Conservation (phyloP, 2,888 invertebrate species). For the Prosopocoilus inquinatus region DNA sequence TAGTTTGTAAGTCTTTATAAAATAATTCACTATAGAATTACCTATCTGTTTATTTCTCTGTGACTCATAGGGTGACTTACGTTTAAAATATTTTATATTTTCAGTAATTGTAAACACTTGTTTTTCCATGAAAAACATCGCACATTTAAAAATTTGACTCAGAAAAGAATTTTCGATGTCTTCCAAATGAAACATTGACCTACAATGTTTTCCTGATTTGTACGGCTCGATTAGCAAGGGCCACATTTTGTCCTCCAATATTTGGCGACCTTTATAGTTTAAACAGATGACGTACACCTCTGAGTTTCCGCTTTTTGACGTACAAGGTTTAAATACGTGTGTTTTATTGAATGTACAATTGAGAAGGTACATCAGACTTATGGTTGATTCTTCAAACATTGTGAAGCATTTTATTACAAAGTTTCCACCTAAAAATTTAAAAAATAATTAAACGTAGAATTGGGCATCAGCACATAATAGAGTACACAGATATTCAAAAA, state of each 20-base stretch:
- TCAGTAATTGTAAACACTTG: constrained; percentile 68
- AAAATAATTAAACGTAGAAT: constrained; percentile 10
- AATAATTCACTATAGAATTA: constrained; percentile 56
- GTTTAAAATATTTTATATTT: constrained; percentile 63
- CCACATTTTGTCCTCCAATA: constrained; percentile 33
- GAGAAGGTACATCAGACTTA: constrained; percentile 76
- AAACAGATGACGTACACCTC: constrained; percentile 84
- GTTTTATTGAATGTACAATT: constrained; percentile 73
- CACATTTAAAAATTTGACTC: constrained; percentile 63
- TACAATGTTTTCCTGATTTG: constrained; percentile 41
- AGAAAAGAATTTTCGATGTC: constrained; percentile 64
- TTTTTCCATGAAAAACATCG: constrained; percentile 63
- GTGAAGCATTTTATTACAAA: constrained; percentile 90
- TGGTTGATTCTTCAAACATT: constrained; percentile 78
- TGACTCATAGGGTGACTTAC: constrained; percentile 35
- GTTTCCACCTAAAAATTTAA: constrained; percentile 62
- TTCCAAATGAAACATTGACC: constrained; percentile 60
- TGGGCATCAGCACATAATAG: too few species aligned
- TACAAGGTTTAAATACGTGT: constrained; percentile 80
- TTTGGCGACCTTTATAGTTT: constrained; percentile 55
- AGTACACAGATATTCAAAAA: too few species aligned
- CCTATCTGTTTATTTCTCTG: constrained; percentile 31
- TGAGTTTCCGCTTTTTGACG: constrained; percentile 94
- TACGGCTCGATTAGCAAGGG: constrained; percentile 50
- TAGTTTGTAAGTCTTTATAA: constrained; percentile 59